A percentile compares a stretch with the other conserved stretches of the same genome.
These are phyloP conservation scores for Eurypyga helias DNA, from an alignment of 2,113 vertebrate species.

Conservation along the genomic window DNA sequence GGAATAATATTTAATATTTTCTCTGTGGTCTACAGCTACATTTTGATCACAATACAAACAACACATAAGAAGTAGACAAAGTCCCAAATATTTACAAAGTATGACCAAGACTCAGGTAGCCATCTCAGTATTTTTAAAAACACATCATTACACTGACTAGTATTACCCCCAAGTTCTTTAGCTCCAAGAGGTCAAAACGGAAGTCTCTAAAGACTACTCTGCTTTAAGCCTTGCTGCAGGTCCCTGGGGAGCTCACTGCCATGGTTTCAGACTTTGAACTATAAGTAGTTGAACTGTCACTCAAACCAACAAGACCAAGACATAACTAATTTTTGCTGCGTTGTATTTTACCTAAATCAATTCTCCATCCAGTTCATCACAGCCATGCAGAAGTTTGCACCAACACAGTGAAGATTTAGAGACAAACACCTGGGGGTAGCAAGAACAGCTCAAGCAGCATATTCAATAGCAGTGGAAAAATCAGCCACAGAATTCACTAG, in stretches of 20 bases:
- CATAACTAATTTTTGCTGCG: not conserved
- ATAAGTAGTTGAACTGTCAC: not conserved
- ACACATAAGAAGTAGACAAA: fast-evolving
- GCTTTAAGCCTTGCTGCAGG: not conserved
- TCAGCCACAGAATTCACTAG: not conserved
- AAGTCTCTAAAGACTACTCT: not conserved
- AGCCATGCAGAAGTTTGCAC: not conserved
- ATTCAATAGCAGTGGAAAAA: not conserved
- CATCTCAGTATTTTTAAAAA: not conserved
- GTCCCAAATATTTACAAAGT: not conserved
- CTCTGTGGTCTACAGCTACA: not conserved
- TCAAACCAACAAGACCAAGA: not conserved
- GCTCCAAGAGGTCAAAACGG: not conserved
- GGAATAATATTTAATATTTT: not conserved
- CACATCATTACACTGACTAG: not conserved
- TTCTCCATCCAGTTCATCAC: not conserved
- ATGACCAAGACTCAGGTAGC: not conserved
- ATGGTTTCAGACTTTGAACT: not conserved
- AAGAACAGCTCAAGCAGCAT: not conserved
- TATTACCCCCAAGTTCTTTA: not conserved
- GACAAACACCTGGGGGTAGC: not conserved
- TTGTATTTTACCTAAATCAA: not conserved
- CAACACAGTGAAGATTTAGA: not conserved
- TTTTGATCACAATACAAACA: not conserved
- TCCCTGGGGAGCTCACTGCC: not conserved